Conservation (phyloP, 1,140 invertebrate species). For the Drosophila tsacasi region DNA sequence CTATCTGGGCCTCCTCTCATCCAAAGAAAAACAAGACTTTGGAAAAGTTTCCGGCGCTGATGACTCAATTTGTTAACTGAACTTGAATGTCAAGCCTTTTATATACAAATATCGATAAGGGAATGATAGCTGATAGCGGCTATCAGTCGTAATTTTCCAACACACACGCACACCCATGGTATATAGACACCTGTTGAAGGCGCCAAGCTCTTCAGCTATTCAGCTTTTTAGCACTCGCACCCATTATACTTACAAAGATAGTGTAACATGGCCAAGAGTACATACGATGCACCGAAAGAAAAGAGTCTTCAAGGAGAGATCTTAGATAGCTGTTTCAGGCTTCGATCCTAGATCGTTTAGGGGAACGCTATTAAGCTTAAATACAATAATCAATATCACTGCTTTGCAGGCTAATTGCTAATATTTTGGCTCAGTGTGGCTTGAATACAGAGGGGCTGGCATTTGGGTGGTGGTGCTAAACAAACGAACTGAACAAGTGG, state of each 20-base stretch:
- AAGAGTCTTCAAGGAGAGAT: not conserved
- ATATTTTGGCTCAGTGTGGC: slow-evolving; percentile 9
- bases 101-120: slow-evolving; percentile 57
- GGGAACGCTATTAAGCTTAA: not conserved
- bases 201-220: slow-evolving; percentile 13
- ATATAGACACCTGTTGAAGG: slow-evolving; percentile 33
- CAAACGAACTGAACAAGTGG: slow-evolving; percentile 13
- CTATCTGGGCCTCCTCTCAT: too few species aligned
- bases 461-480: slow-evolving; percentile 12
- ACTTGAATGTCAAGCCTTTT: slow-evolving; percentile 35
- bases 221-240: slow-evolving; percentile 3
- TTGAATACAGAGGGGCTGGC: not conserved
- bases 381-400: too few species aligned
- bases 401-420: not conserved
- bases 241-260: not conserved
- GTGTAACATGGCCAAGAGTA: not conserved
- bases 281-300: not conserved
- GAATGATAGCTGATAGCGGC: slow-evolving; percentile 70
- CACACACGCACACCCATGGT: not conserved
- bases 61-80: slow-evolving; percentile 50
- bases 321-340: too few species aligned
- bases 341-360: too few species aligned
- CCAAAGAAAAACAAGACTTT: slow-evolving; percentile 2
- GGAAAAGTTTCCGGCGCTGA: slow-evolving; percentile 13
- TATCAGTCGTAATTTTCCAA: slow-evolving; percentile 68